phyloP scores from a whole-genome alignment of 2,113 vertebrate species.

The Sebastes fasciatus region DNA sequence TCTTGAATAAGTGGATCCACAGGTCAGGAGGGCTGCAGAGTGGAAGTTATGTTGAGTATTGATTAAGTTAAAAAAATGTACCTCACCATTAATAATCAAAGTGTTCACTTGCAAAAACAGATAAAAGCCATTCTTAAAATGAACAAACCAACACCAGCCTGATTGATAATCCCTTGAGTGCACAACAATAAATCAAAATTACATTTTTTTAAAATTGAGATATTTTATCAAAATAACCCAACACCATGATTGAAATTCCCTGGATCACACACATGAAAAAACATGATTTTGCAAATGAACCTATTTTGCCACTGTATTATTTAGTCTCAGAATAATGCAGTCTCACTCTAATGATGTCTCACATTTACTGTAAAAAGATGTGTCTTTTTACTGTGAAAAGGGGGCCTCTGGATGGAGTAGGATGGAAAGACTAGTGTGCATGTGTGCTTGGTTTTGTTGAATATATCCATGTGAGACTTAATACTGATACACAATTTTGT shows the following conservation, averaged over 20 bases:
- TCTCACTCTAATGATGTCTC: no score
- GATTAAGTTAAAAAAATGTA: background rate
- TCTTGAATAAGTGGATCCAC: conserved; percentile 3
- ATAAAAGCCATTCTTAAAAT: background rate
- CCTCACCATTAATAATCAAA: background rate
- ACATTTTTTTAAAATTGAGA: background rate
- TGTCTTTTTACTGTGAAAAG: background rate
- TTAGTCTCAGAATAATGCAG: background rate
- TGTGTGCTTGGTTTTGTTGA: background rate
- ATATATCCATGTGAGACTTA: no score
- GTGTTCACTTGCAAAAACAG: background rate
- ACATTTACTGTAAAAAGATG: background rate
- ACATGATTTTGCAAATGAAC: background rate
- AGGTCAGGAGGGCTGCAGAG: conserved; percentile 9
- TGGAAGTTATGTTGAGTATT: background rate
- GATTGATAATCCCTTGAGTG: background rate
- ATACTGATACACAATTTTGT: background rate
- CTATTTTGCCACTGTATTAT: background rate
- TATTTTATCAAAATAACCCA: background rate
- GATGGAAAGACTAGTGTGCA: background rate
- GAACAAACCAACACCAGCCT: no score
- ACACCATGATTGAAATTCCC: background rate
- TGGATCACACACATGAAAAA: background rate
- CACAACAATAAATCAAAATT: background rate
- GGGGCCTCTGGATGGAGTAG: background rate